Evolutionary conservation across 2,888 invertebrate species (phyloP), one percentile per base, ranked within the genome.

Genomic region (Hydriomena furcata): DNA sequence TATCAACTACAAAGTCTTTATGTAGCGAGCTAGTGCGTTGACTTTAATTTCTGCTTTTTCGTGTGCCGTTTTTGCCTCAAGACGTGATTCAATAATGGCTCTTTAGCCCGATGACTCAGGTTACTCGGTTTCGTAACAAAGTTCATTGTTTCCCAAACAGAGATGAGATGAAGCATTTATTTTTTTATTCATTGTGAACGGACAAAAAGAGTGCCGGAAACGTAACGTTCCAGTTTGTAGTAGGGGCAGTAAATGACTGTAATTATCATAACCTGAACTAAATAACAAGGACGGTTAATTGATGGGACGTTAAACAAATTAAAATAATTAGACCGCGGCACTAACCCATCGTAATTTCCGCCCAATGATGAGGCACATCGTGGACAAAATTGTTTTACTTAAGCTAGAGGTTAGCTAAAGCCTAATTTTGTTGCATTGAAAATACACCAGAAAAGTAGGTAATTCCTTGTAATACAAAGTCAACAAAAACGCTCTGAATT

Each of bases 281-380:
- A 51, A 51, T 48, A 53, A 53, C 50, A 51, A 53, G 57, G 41
- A 44, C 53, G 35, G 30, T 23, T 58, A 60, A 60, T 57, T 56
- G 43, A 53, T 49, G 55, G 57, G 52, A 53, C 48, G 44, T 43
- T 41, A 42, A 51, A 55, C 49, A 50, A 52, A 52, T 52, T 53
- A 41, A 48, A 51, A 44, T 34, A 47, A 43, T 42, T 52, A 36
- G 52, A 53, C n/a, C 47, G 50, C 30, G 37, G 28, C 25, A 34
- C 40, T 5, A 44, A 43, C 35, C 38, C 13, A 32, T 32, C 21
- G 3, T 23, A 23, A 41, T 37, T 40, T 47, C 17, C 23, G 34
- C 21, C 5, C 6, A 17, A 23, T 41, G 24, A 8, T 21, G 13
- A 24, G 8, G 20, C 31, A 30, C 2, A 17, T 36, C 25, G 5